Evolutionary conservation across 2,888 invertebrate genomes (phyloP).

Genomic region (Gonocerus acuteangulatus): DNA sequence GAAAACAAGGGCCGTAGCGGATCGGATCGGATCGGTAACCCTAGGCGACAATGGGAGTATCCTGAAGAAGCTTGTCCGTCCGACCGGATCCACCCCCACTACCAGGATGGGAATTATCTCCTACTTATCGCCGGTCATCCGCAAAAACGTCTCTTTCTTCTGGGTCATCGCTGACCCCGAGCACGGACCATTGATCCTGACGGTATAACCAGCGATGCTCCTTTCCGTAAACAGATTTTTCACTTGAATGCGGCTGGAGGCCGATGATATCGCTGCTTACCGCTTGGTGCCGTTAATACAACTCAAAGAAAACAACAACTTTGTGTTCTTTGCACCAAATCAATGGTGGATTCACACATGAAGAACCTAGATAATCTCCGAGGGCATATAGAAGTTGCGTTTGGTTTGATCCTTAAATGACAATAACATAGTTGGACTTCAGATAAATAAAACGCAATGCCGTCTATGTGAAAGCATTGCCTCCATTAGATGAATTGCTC

Average conservation of each 20-base stretch:
- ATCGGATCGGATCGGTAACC: neutral
- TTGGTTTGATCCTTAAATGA: no score
- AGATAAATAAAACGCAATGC: no score
- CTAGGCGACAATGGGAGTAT: conserved; percentile 3
- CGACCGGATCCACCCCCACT: neutral
- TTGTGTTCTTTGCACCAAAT: no score
- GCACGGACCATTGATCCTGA: conserved; percentile 1
- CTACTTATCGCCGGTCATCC: conserved; percentile 6
- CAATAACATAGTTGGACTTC: no score
- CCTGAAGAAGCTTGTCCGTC: neutral
- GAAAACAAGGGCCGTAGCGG: conserved; percentile 16
- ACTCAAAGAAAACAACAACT: no score
- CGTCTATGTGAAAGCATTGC: no score
- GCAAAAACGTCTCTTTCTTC: conserved; percentile 11
- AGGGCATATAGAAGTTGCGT: no score
- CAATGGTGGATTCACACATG: no score
- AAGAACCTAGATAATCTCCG: no score
- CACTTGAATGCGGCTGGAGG: neutral
- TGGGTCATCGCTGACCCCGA: neutral
- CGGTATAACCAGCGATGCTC: neutral
- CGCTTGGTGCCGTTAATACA: no score
- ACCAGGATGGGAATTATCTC: neutral
- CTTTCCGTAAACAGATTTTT: conserved; percentile 1
- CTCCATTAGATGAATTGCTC: no score
- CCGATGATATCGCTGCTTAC: no score